Evolutionary conservation across 1,140 invertebrate species (phyloP), one percentile per base, ranked within the genome.

Genomic region (Holotrichia oblita): DNA sequence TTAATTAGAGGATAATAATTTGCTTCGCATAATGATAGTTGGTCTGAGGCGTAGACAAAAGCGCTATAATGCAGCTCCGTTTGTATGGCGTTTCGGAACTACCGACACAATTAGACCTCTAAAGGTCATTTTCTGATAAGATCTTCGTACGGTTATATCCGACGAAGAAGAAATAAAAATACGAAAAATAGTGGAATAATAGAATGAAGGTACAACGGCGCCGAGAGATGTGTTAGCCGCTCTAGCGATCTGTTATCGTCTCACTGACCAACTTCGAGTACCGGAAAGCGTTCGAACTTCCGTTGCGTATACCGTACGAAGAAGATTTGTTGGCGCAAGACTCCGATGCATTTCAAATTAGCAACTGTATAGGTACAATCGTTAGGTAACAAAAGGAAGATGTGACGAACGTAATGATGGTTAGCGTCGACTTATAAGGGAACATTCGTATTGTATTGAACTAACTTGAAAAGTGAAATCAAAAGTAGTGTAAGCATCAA

Each of bases 11-110:
- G 48, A n/a, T n/a, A 48, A 48, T 12, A 55, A n/a, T 55, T 55
- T 55, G 14, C 48, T 6, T 44, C 8, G 42, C 27, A 34, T 34
- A 44, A 44, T 9, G 42, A 44, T 44, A 44, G 14, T 44, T 3
- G 14, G 14, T n/a, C 42, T 12, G n/a, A 69, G 61, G 2, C 17
- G 20, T 12, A 34, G 72, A 89, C 87, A 17, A 89, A 82, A 42
- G 89, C 80, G 8, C 85, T 69, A 69, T 14, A 48, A 64, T 20
- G 59, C 17, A 55, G 14, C 48, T 55, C 61, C 20, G 61, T 27
- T 27, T 20, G 48, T n/a, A 4, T n/a, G 14, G 10, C 48, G 61
- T 69, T 69, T 34, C 61, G 61, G 22, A 7, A 69, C 7, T 22
- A 34, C 61, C 61, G 61, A 24, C 61, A 69, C 12, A 69, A 69